Evolutionary conservation across 2,113 vertebrate species (phyloP), one percentile per base, ranked within the genome.

Genomic region (Procavia capensis): DNA sequence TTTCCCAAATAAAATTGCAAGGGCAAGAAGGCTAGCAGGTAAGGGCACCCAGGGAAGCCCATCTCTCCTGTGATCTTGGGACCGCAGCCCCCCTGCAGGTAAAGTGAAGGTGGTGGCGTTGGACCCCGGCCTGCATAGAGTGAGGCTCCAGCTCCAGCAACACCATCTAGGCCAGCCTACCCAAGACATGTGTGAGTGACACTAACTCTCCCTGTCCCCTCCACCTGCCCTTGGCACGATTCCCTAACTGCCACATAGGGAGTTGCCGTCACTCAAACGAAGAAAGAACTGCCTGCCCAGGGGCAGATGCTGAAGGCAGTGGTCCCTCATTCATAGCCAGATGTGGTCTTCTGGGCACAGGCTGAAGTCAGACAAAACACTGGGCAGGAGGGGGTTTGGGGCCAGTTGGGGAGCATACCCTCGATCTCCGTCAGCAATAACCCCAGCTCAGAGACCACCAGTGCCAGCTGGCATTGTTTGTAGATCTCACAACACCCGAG

Each of bases 151-250:
- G 47, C n/a, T 8, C 63, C 7, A 19, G 29, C 2, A 3, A 20
- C n/a, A 16, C 14, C 20, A 7, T 31, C 47, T 36, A 41, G 43
- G 47, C 27, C 9, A 2, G 20, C 24, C 36, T 31, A 14, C 85
- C 36, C 0, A 14, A n/a, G 85, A 68, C 59, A 14, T 6, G 2
- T 14, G 27, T 0, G 3, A 36, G 0, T 0, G 36, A 8, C 13
- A 36, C 66, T 9, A 1, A 31, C 14, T 13, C 27, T 6, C 29
- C 39, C 39, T 41, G 3, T 10, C 31, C 64, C 13, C 19, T 14
- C 70, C 43, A 1, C 24, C 75, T 31, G 6, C 22, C 27, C 41
- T 0, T n/a, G 3, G 3, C 4, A 0, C 1, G 0, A 2, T 10
- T 45, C 45, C 24, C 5, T 6, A 5, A 1, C 27, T 9, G 13